Evolutionary conservation across 2,797 vertebrate species (phyloP).

Genomic region (Poecilia wingei): DNA sequence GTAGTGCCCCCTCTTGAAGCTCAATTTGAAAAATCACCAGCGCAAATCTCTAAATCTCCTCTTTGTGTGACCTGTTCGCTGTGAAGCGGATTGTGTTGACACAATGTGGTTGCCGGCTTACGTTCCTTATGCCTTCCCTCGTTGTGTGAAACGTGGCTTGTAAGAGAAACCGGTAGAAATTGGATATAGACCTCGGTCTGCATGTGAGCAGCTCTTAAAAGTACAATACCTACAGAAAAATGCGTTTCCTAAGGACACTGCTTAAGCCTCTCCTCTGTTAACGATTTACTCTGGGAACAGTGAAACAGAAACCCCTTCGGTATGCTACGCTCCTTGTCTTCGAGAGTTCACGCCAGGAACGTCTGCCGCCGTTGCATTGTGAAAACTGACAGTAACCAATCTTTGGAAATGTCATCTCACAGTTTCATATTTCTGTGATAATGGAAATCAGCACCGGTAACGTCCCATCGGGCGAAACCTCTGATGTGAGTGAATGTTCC

Average conservation of each 20-base stretch:
- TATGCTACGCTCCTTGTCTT: constrained; percentile 29
- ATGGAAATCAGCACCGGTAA: constrained; percentile 65
- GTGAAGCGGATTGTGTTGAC: constrained; percentile 23
- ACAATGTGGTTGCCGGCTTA: constrained; percentile 40
- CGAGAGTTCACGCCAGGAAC: constrained; percentile 12
- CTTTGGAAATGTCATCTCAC: constrained; percentile 61
- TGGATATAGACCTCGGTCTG: constrained; percentile 53
- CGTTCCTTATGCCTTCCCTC: constrained; percentile 36
- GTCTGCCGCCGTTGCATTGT: constrained; percentile 47
- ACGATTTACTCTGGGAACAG: constrained; percentile 39
- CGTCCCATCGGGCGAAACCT: constrained; percentile 58
- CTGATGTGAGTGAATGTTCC: constrained; percentile 52
- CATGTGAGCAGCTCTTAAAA: constrained; percentile 56
- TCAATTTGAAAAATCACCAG: background rate
- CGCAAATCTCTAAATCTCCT: constrained; percentile 2
- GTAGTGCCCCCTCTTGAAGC: background rate
- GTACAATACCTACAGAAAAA: constrained; percentile 60
- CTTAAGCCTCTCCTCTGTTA: constrained; percentile 31
- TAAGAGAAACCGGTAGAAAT: constrained; percentile 59
- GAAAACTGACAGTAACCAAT: constrained; percentile 63
- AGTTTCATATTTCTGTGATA: constrained; percentile 70
- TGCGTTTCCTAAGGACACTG: constrained; percentile 43
- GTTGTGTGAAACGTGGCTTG: constrained; percentile 39
- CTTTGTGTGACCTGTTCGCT: background rate
- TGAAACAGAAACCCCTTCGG: constrained; percentile 46